phyloP scores from a whole-genome alignment of 2,113 vertebrate genomes.

The Brachyhypopomus gauderio region DNA sequence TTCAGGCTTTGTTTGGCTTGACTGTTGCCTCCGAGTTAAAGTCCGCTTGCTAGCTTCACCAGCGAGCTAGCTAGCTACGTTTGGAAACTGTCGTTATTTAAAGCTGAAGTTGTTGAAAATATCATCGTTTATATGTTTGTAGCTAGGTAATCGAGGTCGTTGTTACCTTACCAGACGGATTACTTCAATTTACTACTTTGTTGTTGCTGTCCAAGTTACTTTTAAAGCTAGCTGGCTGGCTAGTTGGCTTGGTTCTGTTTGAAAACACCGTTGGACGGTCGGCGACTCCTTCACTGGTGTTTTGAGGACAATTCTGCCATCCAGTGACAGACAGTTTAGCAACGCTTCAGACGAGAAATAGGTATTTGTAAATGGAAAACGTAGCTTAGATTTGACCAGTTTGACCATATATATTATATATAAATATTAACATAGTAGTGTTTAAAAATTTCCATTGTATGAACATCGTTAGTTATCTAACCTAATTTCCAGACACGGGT shows the following conservation, averaged over 20 bases:
- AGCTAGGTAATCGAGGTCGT: not conserved
- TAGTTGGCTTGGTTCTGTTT: not conserved
- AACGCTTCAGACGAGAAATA: not conserved
- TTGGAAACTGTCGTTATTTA: too few relatives aligned
- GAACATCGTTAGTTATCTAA: too few relatives aligned
- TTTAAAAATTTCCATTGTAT: too few relatives aligned
- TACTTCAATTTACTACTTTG: not conserved
- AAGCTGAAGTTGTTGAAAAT: not conserved
- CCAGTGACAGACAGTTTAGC: constrained; percentile 12
- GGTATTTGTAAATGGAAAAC: too few relatives aligned
- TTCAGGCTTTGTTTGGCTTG: not conserved
- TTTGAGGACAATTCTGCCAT: constrained; percentile 12
- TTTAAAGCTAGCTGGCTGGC: not conserved
- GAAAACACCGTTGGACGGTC: not conserved
- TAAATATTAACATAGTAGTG: too few relatives aligned
- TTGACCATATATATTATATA: too few relatives aligned
- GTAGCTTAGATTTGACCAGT: too few relatives aligned
- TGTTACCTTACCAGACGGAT: not conserved
- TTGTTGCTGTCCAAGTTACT: not conserved
- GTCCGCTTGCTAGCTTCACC: not conserved
- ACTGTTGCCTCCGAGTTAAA: not conserved
- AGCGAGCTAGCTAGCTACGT: not conserved
- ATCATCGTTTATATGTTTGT: too few relatives aligned
- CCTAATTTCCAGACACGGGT: too few relatives aligned
- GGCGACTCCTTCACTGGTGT: not conserved